A percentile compares a stretch with the other conserved stretches of the same genome.
These are phyloP conservation scores for Zaprionus lineosus DNA, from an alignment of 2,888 invertebrate genomes.

Conservation along the genomic window DNA sequence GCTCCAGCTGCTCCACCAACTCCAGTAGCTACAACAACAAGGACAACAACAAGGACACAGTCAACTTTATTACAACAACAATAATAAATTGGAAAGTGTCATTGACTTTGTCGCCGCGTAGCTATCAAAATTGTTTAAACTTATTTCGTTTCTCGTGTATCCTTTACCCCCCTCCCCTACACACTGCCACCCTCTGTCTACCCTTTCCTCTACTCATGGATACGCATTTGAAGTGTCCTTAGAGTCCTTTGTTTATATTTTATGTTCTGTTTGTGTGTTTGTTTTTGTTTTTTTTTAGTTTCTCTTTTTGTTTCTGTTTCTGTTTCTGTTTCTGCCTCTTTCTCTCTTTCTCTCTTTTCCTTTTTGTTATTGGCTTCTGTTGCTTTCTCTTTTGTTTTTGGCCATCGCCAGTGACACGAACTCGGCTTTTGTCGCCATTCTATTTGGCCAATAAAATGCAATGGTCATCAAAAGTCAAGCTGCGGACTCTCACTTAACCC, in stretches of 20 bases:
- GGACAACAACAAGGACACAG: constrained; percentile 11
- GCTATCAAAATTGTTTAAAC: constrained; percentile 68
- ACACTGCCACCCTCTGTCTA: neutral
- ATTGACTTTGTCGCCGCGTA: constrained; percentile 47
- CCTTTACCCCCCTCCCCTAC: too few species aligned
- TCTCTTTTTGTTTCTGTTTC: too few species aligned
- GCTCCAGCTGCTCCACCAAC: too few species aligned
- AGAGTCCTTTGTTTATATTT: constrained; percentile 16
- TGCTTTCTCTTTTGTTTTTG: neutral
- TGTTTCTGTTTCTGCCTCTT: neutral
- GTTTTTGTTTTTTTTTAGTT: too few species aligned
- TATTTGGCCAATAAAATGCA: constrained; percentile 47
- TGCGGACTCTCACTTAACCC: too few species aligned
- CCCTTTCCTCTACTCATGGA: constrained; percentile 5
- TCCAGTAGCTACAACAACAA: neutral
- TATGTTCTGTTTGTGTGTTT: too few species aligned
- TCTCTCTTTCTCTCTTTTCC: neutral
- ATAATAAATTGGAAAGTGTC: constrained; percentile 56
- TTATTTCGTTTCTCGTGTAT: constrained; percentile 27
- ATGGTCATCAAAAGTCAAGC: constrained; percentile 37
- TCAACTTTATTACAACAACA: too few species aligned
- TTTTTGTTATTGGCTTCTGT: neutral
- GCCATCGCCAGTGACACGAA: constrained; percentile 21
- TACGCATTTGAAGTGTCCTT: constrained; percentile 55
- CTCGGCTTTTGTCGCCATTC: too few species aligned